phyloP scores from a whole-genome alignment of 2,113 vertebrate genomes.

The Sigmodon hispidus region DNA sequence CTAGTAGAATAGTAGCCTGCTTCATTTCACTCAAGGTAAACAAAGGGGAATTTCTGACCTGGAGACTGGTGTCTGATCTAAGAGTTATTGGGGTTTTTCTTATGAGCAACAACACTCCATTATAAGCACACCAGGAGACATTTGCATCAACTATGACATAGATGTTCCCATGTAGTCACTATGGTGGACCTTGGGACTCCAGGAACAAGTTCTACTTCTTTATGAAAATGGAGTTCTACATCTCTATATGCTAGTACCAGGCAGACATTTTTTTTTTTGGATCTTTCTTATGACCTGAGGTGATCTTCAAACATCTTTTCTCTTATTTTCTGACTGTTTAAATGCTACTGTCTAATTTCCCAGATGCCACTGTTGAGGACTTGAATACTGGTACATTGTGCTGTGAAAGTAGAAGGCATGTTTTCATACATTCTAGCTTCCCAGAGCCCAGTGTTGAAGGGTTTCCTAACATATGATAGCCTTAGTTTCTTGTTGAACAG shows the following conservation, averaged over 20 bases:
- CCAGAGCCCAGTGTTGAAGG: background rate
- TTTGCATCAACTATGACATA: background rate
- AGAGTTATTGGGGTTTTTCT: background rate
- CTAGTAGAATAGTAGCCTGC: background rate
- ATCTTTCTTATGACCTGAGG: background rate
- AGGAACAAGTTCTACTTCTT: background rate
- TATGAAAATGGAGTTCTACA: background rate
- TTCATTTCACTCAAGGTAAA: constrained; percentile 8
- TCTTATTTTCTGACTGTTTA: background rate
- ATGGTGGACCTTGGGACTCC: background rate
- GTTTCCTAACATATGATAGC: background rate
- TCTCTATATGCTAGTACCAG: background rate
- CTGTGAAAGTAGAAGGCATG: background rate
- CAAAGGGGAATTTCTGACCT: background rate
- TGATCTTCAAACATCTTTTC: background rate
- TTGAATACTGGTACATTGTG: background rate
- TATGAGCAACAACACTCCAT: background rate
- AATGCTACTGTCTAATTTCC: background rate
- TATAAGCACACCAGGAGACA: background rate
- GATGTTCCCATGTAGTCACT: background rate
- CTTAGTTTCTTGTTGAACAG: background rate
- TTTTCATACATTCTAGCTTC: background rate
- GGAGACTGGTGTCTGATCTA: background rate
- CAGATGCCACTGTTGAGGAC: background rate
- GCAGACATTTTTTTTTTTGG: background rate